A percentile compares a stretch with the other conserved stretches of the same genome.
phyloP scores from a whole-genome alignment of 2,113 vertebrate genomes.

The Chrysochloris asiatica region DNA sequence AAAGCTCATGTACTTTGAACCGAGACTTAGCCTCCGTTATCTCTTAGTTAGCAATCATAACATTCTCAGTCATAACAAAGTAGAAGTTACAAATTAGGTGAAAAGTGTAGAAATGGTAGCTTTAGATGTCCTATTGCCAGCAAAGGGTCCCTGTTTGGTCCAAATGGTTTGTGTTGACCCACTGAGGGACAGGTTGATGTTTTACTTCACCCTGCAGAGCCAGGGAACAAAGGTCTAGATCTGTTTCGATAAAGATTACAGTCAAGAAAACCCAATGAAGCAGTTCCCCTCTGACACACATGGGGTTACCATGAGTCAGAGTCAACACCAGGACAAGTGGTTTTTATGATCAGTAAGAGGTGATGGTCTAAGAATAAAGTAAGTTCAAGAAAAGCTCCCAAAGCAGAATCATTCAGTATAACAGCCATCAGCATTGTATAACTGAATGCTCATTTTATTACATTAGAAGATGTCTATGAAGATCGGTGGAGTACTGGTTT shows the following conservation, averaged over 20 bases:
- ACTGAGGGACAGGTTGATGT: neutral
- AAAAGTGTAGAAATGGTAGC: neutral
- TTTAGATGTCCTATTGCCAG: neutral
- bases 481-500: too few relatives aligned
- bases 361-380: neutral
- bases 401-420: neutral
- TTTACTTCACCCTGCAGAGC: neutral
- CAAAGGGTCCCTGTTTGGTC: neutral
- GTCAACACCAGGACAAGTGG: neutral
- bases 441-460: neutral
- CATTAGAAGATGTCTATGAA: too few relatives aligned
- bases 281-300: neutral
- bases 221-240: neutral
- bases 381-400: neutral
- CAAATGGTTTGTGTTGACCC: neutral
- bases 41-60: neutral
- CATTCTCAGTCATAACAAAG: neutral
- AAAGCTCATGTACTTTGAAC: neutral
- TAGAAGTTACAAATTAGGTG: neutral
- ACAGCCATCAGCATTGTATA: too few relatives aligned
- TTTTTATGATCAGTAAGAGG: neutral
- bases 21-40: neutral
- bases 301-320: neutral
- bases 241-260: neutral
- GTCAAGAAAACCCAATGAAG: neutral